Evolutionary conservation across 2,797 vertebrate genomes (phyloP).

Genomic region (Chrosomus eos): DNA sequence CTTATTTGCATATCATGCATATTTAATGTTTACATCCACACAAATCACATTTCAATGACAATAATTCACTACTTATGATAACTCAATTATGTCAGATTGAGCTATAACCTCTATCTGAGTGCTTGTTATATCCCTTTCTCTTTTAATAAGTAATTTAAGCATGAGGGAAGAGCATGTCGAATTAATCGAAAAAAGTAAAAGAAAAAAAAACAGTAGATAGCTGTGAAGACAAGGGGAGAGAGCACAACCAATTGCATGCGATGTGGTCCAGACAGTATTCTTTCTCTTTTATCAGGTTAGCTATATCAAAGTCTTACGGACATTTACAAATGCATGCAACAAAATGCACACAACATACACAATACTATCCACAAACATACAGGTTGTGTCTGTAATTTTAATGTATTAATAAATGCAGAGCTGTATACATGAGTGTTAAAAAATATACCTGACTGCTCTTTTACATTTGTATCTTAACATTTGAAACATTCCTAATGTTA

Average conservation of each 20-base stretch:
- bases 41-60: neutral
- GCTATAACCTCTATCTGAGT: slow-evolving; percentile 1
- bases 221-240: neutral
- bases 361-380: neutral
- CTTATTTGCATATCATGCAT: slow-evolving; percentile 21
- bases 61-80: slow-evolving; percentile 14
- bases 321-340: neutral
- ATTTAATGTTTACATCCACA: slow-evolving; percentile 1
- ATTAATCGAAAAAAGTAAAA: neutral
- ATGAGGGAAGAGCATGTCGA: neutral
- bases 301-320: neutral
- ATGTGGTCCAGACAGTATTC: neutral
- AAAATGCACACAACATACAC: neutral
- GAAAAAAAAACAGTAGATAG: neutral
- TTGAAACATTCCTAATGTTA: neutral
- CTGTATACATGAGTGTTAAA: neutral
- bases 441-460: neutral
- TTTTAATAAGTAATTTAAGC: neutral
- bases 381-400: neutral
- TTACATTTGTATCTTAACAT: neutral
- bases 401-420: neutral
- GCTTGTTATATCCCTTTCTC: neutral
- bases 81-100: neutral
- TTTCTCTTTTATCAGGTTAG: slow-evolving; percentile 11
- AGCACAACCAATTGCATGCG: neutral